Evolutionary conservation across 2,888 invertebrate species (phyloP).

Genomic region (Polia nebulosa): DNA sequence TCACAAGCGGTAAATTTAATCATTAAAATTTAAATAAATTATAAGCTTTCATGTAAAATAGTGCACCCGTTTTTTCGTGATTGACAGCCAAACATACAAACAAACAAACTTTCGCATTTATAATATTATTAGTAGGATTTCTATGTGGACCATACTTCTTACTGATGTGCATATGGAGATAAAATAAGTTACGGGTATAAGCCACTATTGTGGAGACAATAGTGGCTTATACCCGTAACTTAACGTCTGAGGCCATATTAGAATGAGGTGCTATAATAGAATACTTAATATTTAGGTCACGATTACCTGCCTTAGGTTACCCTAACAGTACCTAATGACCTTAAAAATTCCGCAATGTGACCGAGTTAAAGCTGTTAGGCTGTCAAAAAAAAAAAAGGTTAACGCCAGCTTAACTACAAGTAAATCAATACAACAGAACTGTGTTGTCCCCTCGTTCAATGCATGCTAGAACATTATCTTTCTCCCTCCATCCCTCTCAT

Average conservation of each 20-base stretch:
- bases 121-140: no score
- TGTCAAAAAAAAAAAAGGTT: neutral
- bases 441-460: slow-evolving; percentile 9
- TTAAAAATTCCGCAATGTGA: neutral
- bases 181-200: no score
- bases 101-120: no score
- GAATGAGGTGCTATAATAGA: no score
- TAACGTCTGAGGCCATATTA: neutral
- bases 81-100: no score
- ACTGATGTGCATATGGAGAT: neutral
- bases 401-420: neutral
- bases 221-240: neutral
- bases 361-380: neutral
- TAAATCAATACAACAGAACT: slow-evolving; percentile 34
- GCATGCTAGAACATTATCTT: slow-evolving; percentile 1
- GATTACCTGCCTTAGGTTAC: neutral
- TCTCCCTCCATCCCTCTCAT: neutral
- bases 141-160: neutral
- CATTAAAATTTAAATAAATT: no score
- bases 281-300: neutral
- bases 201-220: no score
- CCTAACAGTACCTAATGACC: neutral
- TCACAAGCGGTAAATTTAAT: no score
- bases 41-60: no score
- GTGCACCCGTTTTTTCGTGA: no score